phyloP scores from a whole-genome alignment of 2,888 invertebrate species.

The Creontiades dilutus region DNA sequence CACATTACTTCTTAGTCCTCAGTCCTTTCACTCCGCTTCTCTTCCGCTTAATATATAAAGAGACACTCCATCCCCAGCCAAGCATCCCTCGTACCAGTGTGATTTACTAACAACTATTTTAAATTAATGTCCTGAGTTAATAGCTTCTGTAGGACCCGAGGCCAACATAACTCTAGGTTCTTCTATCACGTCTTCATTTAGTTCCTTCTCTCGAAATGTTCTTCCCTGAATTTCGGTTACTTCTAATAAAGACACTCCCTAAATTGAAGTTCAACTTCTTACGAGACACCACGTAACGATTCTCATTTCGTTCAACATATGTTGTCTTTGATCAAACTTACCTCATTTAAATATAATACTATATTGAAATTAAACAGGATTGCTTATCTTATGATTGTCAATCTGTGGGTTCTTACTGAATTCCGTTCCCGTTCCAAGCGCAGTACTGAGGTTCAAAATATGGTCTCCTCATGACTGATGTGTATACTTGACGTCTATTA shows the following conservation, averaged over 20 bases:
- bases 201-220: not conserved
- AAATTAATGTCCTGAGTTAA: conserved; percentile 60
- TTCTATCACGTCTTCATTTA: not conserved
- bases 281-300: not conserved
- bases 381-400: no score
- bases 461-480: no score
- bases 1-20: conserved; percentile 61
- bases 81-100: conserved; percentile 37
- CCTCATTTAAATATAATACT: not conserved
- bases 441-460: no score
- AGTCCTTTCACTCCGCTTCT: conserved; percentile 47
- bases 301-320: not conserved
- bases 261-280: not conserved
- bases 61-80: conserved; percentile 29
- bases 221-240: not conserved
- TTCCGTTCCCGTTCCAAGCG: no score
- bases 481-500: no score
- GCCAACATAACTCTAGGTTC: conserved; percentile 1
- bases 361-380: no score
- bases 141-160: not conserved
- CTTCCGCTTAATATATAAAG: conserved; percentile 61
- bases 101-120: conserved; percentile 61
- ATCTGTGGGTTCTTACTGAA: no score
- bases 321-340: not conserved
- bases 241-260: not conserved